These are phyloP conservation scores for Sterna hirundo DNA, from an alignment of 2,113 vertebrate species.

Conservation along the genomic window DNA sequence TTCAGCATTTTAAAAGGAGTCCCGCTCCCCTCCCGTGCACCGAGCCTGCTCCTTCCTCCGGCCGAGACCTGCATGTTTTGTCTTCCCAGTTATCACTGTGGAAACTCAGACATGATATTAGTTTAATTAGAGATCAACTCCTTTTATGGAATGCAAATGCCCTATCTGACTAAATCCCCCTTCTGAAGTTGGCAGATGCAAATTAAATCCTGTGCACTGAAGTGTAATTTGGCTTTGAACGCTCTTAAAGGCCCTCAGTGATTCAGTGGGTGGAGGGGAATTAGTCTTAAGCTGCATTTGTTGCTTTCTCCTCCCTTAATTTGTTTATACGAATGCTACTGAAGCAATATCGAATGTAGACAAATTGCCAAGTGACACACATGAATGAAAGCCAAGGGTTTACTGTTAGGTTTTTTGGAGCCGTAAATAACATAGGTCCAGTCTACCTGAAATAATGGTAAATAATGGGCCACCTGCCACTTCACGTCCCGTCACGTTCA, in stretches of 20 bases:
- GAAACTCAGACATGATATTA: conserved; percentile 37
- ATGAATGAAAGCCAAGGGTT: background rate
- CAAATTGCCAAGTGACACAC: conserved; percentile 52
- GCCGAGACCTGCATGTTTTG: background rate
- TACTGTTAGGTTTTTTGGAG: background rate
- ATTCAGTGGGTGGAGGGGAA: conserved; percentile 61
- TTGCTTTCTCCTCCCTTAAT: conserved; percentile 64
- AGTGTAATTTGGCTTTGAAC: conserved; percentile 63
- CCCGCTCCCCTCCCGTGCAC: background rate
- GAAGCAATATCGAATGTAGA: conserved; percentile 26
- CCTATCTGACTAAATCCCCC: conserved; percentile 59
- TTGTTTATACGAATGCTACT: conserved; percentile 47
- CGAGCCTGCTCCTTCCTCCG: background rate
- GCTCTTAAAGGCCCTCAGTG: conserved; percentile 54
- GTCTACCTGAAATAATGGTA: conserved; percentile 11
- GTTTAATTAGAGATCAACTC: conserved; percentile 64
- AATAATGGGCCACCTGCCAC: background rate
- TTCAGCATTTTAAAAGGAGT: background rate
- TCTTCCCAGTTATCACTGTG: background rate
- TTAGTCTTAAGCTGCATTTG: conserved; percentile 64
- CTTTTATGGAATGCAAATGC: conserved; percentile 60
- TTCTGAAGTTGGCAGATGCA: conserved; percentile 65
- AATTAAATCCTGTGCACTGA: conserved; percentile 64
- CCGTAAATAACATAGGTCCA: background rate
- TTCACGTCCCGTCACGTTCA: background rate